These are phyloP conservation scores for Trichogramma pretiosum DNA, from an alignment of 1,140 invertebrate species.

Conservation along the genomic window DNA sequence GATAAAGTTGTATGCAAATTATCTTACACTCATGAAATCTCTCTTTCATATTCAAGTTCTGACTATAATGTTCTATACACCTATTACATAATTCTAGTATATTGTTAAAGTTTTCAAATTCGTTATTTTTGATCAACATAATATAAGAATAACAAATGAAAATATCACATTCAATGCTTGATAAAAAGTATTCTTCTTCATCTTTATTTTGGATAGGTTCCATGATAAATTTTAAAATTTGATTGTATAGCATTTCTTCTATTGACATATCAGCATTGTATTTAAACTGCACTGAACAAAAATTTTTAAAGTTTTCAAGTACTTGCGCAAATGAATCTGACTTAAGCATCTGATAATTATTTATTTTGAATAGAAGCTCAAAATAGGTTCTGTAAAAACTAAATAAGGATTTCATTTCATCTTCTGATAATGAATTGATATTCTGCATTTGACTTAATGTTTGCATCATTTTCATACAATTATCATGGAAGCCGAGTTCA, in stretches of 20 bases:
- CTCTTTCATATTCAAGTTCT: conserved; percentile 28
- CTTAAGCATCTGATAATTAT: conserved; percentile 18
- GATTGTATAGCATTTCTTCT: conserved; percentile 14
- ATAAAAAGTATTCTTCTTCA: conserved; percentile 40
- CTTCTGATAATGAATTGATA: conserved; percentile 19
- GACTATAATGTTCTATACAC: conserved; percentile 30
- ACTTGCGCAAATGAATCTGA: neutral
- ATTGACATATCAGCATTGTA: neutral
- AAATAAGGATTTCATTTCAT: conserved; percentile 35
- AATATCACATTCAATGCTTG: conserved; percentile 46
- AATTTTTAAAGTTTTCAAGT: neutral
- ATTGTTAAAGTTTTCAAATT: conserved; percentile 21
- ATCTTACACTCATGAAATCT: conserved; percentile 36
- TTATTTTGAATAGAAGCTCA: conserved; percentile 35
- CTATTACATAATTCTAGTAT: conserved; percentile 26
- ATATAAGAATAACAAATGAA: conserved; percentile 50
- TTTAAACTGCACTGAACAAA: neutral
- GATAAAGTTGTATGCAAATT: conserved; percentile 41
- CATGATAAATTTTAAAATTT: conserved; percentile 12
- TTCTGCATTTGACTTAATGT: conserved; percentile 39
- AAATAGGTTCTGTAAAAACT: conserved; percentile 41
- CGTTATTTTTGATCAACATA: conserved; percentile 34
- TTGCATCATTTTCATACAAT: conserved; percentile 43
- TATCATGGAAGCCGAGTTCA: conserved; percentile 43
- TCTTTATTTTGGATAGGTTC: conserved; percentile 7